Evolutionary conservation across 2,888 invertebrate species (phyloP), one percentile per base, ranked within the genome.

Genomic region (Amblyjoppa fuscipennis): DNA sequence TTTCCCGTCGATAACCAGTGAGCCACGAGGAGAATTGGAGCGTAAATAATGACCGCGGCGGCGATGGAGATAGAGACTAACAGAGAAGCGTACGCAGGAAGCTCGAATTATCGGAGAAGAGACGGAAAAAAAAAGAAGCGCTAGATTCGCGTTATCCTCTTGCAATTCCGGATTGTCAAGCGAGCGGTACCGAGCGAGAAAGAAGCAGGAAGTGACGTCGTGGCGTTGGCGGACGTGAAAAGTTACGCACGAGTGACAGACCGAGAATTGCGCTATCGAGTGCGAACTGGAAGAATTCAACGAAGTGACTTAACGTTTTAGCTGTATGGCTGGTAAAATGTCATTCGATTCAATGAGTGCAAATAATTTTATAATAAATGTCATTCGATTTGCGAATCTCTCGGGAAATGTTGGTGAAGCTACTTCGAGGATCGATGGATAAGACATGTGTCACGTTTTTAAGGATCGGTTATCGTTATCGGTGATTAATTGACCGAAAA

Each of bases 171-270:
- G 64, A 41, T 68, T n/a, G 28, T 20, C 70, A 31, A 41, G 78
- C 71, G 78, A 70, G 78, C 25, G 69, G 70, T 20, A 38, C 31
- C 34, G 38, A 38, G 59, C 61, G 70, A 79, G 25, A 71, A 79
- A 61, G 78, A 38, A 38, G 70, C 61, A 59, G 78, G 78, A 79
- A 79, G 56, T 49, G 16, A 61, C 78, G 70, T 79, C n/a, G 56
- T 20, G 20, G 2, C 56, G 56, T 56, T 61, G 70, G 31, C 28
- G 34, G 61, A 79, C 1, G 56, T 41, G 61, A 70, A 78, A 78
- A 56, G 69, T 49, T 59, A 59, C 66, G 56, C 56, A 20, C 56
- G 56, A 56, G 56, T 56, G 56, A 56, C 56, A 56, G 56, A 56
- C 20, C 25, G 56, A 56, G 9, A 56, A 56, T 56, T 25, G 11